phyloP scores from a whole-genome alignment of 1,140 invertebrate genomes.

The Acromyrmex heyeri region DNA sequence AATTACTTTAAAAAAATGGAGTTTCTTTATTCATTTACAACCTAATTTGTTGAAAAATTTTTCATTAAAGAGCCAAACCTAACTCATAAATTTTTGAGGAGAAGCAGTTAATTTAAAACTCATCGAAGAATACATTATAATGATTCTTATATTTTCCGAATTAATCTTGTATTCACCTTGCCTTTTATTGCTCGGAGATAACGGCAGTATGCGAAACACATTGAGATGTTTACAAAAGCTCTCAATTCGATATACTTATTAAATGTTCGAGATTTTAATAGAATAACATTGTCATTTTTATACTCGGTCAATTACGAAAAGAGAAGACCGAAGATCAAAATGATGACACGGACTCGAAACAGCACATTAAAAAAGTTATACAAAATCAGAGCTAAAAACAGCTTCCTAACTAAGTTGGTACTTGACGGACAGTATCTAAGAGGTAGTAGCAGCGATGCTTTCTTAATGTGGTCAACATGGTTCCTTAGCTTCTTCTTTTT shows the following conservation, averaged over 20 bases:
- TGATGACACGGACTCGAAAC: constrained; percentile 71
- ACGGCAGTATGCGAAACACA: constrained; percentile 66
- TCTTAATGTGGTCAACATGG: constrained; percentile 56
- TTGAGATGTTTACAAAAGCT: constrained; percentile 55
- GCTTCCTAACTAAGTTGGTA: constrained; percentile 78
- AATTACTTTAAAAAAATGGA: constrained; percentile 28
- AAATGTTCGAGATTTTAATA: constrained; percentile 15
- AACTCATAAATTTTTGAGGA: constrained; percentile 28
- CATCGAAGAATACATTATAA: constrained; percentile 45
- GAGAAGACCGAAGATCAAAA: constrained; percentile 62
- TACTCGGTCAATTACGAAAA: constrained; percentile 49
- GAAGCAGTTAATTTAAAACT: constrained; percentile 25
- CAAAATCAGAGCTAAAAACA: constrained; percentile 77
- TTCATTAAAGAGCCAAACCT: constrained; percentile 16
- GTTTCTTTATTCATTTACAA: constrained; percentile 19
- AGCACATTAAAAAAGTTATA: constrained; percentile 77
- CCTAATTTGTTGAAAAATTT: constrained; percentile 1
- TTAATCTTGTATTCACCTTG: background rate
- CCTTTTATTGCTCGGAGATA: constrained; percentile 61
- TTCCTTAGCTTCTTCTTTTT: background rate
- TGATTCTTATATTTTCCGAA: constrained; percentile 15
- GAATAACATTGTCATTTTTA: constrained; percentile 25
- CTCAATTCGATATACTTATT: constrained; percentile 41
- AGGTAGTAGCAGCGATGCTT: constrained; percentile 82
- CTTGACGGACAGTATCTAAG: constrained; percentile 81